Base-by-base conservation (phyloP, 1,140 invertebrate species). In the Sinella curviseta region DNA sequence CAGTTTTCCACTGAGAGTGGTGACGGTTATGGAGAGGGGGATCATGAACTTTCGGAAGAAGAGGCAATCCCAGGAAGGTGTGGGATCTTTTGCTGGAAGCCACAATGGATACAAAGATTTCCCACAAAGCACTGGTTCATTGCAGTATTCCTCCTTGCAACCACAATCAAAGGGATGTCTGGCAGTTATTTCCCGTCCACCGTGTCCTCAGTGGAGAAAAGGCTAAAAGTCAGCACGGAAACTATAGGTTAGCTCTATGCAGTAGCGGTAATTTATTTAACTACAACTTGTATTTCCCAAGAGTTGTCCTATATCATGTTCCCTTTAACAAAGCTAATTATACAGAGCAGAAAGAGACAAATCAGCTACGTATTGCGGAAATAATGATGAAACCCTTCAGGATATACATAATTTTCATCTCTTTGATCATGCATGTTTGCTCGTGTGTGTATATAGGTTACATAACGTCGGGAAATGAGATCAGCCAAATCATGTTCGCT, bases 221-320 rank as follows among this genome's bases (percentile, higher is more conserved):
- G 92, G 80, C 93, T 92, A 83, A 92, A 92, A 84, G 91, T 93
- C 83, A 90, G 91, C 30, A 92, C 91, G 84, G 90, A 89, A 85
- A 91, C 91, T 1, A 92, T 91, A 83, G 92, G 92, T 91, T 84
- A 87, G 8, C 54, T 20, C 24, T n/a, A n/a, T 70, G 0, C 54
- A 54, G 30, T 65, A 76, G 54, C 33, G 8, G 28, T 35, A n/a
- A 33, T 36, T 73, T 1, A 48, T 75, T 34, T 24, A 34, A 17
- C 48, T n/a, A 48, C 33, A 54, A 67, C 54, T 26, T 74, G n/a
- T 54, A 54, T 17, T 76, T 55, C 14, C 26, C 54, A 76, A 35
- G 74, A 74, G 33, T 65, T 33, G n/a, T n/a, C n/a, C n/a, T n/a
- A n/a, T n/a, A n/a, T n/a, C n/a, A n/a, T n/a, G n/a, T n/a, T n/a